Conservation (phyloP, 2,797 vertebrate genomes). For the Benthosema pterotum region DNA sequence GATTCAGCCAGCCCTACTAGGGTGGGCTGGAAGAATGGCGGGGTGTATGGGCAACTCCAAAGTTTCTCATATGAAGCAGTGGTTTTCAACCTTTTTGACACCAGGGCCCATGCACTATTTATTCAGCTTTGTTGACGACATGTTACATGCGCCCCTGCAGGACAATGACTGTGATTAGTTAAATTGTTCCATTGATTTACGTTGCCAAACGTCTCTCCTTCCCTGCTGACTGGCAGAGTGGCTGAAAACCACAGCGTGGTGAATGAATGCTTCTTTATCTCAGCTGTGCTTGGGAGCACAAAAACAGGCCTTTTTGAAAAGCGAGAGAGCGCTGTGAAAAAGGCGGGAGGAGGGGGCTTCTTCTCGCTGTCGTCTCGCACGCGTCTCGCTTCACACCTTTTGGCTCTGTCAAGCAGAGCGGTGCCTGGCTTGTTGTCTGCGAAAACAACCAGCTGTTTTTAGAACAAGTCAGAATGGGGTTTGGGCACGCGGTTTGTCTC, state of each 20-base stretch:
- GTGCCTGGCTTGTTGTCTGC: constrained; percentile 45
- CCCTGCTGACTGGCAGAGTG: constrained; percentile 13
- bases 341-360: too few relatives aligned
- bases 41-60: too few relatives aligned
- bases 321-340: constrained; percentile 6
- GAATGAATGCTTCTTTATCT: constrained; percentile 30
- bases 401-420: constrained; percentile 22
- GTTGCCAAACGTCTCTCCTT: constrained; percentile 4
- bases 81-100: too few relatives aligned
- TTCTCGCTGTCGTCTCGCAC: too few relatives aligned
- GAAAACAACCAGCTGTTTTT: constrained; percentile 56
- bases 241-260: constrained; percentile 7
- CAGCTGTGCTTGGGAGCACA: not conserved
- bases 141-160: too few relatives aligned
- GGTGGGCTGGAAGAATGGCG: too few relatives aligned
- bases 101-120: too few relatives aligned
- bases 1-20: too few relatives aligned
- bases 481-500: constrained; percentile 16
- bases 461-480: too few relatives aligned
- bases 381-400: constrained; percentile 34
- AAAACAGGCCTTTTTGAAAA: constrained; percentile 10
- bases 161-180: constrained; percentile 37
- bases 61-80: too few relatives aligned
- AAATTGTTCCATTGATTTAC: constrained; percentile 38
- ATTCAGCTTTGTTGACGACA: too few relatives aligned